A percentile compares a stretch with the other conserved stretches of the same genome.
Conservation (phyloP, 2,888 invertebrate genomes). For the Resseliella maxima region DNA sequence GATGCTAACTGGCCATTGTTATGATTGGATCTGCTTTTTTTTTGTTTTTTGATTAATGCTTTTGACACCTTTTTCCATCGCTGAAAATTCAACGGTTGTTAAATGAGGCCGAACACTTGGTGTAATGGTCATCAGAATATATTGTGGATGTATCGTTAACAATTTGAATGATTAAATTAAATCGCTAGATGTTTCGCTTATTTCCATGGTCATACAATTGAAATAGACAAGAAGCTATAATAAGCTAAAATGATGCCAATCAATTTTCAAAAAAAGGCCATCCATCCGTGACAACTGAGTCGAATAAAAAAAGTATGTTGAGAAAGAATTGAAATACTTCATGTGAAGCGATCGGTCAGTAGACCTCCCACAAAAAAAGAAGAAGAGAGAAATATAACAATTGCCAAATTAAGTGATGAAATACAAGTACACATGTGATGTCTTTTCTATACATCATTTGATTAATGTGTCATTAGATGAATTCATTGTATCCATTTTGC, state of each 20-base stretch:
- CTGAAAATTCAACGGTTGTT: not conserved
- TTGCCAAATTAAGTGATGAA: slow-evolving; percentile 37
- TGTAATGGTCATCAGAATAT: too few species aligned
- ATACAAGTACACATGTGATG: not conserved
- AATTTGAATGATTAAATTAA: slow-evolving; percentile 46
- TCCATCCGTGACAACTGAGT: not conserved
- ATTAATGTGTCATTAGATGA: slow-evolving; percentile 45
- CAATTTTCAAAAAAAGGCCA: slow-evolving; percentile 40
- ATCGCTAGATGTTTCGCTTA: slow-evolving; percentile 47
- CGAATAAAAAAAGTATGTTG: not conserved
- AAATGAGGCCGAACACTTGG: not conserved
- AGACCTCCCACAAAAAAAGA: not conserved
- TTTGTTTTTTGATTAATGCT: slow-evolving; percentile 10
- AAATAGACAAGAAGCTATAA: not conserved
- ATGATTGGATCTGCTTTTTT: not conserved
- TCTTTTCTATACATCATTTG: not conserved
- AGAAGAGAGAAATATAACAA: not conserved
- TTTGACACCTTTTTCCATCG: slow-evolving; percentile 39
- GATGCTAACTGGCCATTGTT: not conserved
- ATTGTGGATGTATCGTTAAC: not conserved
- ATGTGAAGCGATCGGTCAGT: not conserved
- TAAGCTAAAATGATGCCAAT: slow-evolving; percentile 39
- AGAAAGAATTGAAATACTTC: slow-evolving; percentile 15
- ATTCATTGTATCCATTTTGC: slow-evolving; percentile 23
- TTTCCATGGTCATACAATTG: not conserved